Evolutionary conservation across 1,140 invertebrate genomes (phyloP).

Genomic region (Nasonia giraulti): DNA sequence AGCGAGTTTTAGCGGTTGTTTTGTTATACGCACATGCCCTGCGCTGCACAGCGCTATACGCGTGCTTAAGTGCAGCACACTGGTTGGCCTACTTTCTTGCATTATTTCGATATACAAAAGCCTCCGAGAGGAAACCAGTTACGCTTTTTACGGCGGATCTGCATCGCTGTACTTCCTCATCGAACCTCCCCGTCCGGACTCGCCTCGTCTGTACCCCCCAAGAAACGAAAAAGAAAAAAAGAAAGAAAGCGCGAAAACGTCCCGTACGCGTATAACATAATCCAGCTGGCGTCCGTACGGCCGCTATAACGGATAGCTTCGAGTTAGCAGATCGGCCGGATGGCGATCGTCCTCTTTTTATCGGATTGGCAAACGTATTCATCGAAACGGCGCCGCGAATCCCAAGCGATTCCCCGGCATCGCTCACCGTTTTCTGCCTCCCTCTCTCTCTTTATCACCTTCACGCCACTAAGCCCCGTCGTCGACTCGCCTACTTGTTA

Average conservation of each 20-base stretch:
- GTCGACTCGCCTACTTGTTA: constrained; percentile 16
- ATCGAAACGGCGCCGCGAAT: constrained; percentile 23
- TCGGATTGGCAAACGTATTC: constrained; percentile 30
- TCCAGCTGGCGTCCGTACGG: not conserved
- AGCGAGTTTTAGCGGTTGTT: constrained; percentile 12
- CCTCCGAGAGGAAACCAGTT: not conserved
- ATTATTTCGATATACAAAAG: not conserved
- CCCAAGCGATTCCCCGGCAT: constrained; percentile 2
- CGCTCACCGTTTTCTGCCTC: constrained; percentile 11
- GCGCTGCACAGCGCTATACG: not conserved
- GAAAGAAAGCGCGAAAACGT: not conserved
- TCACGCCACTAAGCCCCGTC: constrained; percentile 16
- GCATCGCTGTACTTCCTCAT: not conserved
- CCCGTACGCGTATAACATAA: not conserved
- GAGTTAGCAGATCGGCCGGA: constrained; percentile 1
- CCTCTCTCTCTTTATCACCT: constrained; percentile 42
- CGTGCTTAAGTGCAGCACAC: not conserved
- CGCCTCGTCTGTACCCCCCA: too few relatives aligned
- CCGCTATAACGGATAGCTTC: not conserved
- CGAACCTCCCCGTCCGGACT: too few relatives aligned
- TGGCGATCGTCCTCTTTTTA: constrained; percentile 33
- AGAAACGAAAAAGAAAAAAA: too few relatives aligned
- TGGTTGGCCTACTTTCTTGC: constrained; percentile 10
- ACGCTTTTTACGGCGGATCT: not conserved
- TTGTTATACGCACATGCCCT: not conserved